Conservation (phyloP, 2,797 vertebrate genomes). For the Delichon dasypus region DNA sequence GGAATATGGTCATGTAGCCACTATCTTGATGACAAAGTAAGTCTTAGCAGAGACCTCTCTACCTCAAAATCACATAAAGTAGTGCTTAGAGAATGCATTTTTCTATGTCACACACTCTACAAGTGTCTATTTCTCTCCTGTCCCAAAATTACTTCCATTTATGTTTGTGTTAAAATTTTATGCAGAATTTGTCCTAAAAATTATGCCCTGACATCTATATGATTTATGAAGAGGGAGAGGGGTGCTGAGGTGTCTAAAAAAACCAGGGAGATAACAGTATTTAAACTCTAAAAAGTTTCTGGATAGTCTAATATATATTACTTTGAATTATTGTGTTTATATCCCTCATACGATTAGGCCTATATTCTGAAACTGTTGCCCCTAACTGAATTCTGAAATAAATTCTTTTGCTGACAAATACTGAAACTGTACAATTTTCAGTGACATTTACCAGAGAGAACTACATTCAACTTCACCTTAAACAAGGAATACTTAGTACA, state of each 20-base stretch:
- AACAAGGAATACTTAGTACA: neutral
- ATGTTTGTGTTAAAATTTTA: neutral
- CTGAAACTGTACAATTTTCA: neutral
- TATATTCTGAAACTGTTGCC: neutral
- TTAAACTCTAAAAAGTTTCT: neutral
- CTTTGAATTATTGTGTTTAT: neutral
- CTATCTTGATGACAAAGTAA: neutral
- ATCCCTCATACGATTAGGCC: neutral
- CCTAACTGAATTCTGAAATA: neutral
- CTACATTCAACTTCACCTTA: neutral
- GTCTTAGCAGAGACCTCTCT: neutral
- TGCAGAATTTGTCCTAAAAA: neutral
- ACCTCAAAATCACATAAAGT: neutral
- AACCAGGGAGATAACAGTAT: neutral
- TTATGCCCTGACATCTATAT: neutral
- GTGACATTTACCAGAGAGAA: neutral
- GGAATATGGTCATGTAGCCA: neutral
- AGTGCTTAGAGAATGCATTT: conserved; percentile 5
- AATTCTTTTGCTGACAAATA: neutral
- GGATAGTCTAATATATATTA: neutral
- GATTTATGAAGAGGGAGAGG: neutral
- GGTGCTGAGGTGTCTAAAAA: neutral
- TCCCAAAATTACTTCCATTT: neutral
- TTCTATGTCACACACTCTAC: neutral
- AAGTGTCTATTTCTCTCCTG: neutral